Base-by-base conservation (phyloP, 2,113 vertebrate genomes). In the Trichechus manatus region DNA sequence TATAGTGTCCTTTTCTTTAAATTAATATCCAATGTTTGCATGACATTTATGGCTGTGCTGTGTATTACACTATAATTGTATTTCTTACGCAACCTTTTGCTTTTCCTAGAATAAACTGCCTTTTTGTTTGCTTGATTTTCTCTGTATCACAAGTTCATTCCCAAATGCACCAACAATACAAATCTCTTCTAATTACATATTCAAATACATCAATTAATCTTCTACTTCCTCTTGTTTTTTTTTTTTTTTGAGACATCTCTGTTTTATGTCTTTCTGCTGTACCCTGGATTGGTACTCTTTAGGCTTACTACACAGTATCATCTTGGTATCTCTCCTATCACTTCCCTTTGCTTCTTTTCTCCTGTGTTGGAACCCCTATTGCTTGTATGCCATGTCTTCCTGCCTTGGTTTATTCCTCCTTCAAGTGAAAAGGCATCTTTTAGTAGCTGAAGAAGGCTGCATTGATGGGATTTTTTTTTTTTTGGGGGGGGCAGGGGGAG, bases 91-190 rank as follows among this genome's bases (percentile, higher is more conserved):
- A 56, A 50, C 14, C 20, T 70, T 59, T 53, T 36, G 2, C 72
- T 79, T 80, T 15, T 50, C 31, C 2, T 79, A 61, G 14, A 81
- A 36, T 77, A 66, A 33, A 87, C n/a, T 66, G 10, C 19, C 74
- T 27, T 79, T 74, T 88, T 77, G 17, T 6, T 61, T 83, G 31
- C 15, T 90, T 84, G 72, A 20, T 85, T 94, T 95, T 92, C 56
- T 78, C 72, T 82, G 13, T 56, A 47, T 64, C 10, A 64, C 19
- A 94, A 61, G 33, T 85, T 82, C 25, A 63, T 79, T 31, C 33
- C 36, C 31, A 70, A 87, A 89, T 89, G 5, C 15, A 87, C 8
- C 9, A 87, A 63, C 6, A 86, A 66, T 27, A 6, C 70, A 88
- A 86, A 87, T 50, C 44, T 92, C 70, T 27, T 66, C 66, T 94